phyloP scores from a whole-genome alignment of 2,113 vertebrate species.

The Ammodytes dubius region DNA sequence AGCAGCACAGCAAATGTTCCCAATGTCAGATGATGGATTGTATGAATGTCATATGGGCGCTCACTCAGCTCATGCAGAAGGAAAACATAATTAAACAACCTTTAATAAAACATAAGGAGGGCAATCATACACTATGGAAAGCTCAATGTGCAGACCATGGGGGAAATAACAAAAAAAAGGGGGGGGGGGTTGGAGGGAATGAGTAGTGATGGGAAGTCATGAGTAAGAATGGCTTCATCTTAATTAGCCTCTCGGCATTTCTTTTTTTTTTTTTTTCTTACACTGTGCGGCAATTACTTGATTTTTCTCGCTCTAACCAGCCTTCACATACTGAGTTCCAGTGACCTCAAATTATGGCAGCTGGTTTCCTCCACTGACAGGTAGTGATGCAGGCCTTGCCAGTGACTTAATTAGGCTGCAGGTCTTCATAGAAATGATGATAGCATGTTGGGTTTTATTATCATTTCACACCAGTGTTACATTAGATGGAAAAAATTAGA shows the following conservation, averaged over 20 bases:
- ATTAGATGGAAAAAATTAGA: constrained; percentile 3
- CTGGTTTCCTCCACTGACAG: constrained; percentile 31
- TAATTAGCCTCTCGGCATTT: constrained; percentile 76
- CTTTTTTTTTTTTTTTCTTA: constrained; percentile 37
- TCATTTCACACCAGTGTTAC: not conserved
- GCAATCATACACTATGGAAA: constrained; percentile 47
- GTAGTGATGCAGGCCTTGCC: constrained; percentile 8
- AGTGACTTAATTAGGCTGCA: constrained; percentile 65
- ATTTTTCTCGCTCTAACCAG: constrained; percentile 64
- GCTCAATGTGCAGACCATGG: constrained; percentile 54
- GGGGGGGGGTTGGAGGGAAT: not conserved
- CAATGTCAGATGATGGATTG: constrained; percentile 66
- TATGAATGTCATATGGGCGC: constrained; percentile 63
- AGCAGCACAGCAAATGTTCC: constrained; percentile 47
- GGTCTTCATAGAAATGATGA: constrained; percentile 40
- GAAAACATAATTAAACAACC: constrained; percentile 69
- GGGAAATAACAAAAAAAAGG: constrained; percentile 51
- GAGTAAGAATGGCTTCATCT: constrained; percentile 54
- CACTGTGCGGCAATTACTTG: constrained; percentile 33
- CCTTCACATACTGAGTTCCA: constrained; percentile 25
- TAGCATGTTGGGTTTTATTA: constrained; percentile 16
- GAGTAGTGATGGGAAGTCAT: constrained; percentile 28
- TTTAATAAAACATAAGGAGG: constrained; percentile 76
- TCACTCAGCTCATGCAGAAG: constrained; percentile 39
- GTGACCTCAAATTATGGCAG: constrained; percentile 61